These are phyloP conservation scores for Bugula neritina DNA, from an alignment of 2,888 invertebrate species.

Conservation along the genomic window DNA sequence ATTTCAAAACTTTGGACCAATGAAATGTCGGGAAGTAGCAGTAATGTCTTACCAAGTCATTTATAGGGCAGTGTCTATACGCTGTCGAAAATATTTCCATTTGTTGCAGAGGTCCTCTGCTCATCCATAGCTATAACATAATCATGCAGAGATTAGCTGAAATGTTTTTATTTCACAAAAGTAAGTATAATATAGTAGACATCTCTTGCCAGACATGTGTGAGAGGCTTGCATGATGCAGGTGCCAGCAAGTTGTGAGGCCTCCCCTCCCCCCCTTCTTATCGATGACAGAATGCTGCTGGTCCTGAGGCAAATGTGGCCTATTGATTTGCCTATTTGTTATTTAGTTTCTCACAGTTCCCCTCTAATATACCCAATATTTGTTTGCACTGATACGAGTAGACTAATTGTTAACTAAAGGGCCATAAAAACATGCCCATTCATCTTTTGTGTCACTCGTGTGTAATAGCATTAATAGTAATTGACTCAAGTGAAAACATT, in stretches of 20 bases:
- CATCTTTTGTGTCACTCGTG: constrained; percentile 12
- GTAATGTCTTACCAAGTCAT: not conserved
- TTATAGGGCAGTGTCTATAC: constrained; percentile 17
- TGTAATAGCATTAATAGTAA: constrained; percentile 2
- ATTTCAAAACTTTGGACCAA: too few species aligned
- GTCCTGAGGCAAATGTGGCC: too few species aligned
- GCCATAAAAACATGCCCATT: not conserved
- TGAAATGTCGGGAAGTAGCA: too few species aligned
- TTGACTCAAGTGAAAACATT: not conserved
- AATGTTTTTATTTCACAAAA: too few species aligned
- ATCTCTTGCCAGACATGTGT: too few species aligned
- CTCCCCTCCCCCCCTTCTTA: too few species aligned
- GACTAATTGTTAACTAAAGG: constrained; percentile 9
- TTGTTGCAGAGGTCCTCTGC: constrained; percentile 14
- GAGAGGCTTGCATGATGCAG: too few species aligned
- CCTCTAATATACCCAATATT: not conserved
- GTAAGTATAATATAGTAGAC: too few species aligned
- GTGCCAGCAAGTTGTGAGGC: too few species aligned
- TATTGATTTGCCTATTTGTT: not conserved
- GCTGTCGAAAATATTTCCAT: constrained; percentile 1
- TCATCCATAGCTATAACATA: constrained; percentile 16
- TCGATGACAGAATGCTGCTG: too few species aligned
- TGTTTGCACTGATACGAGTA: constrained; percentile 4
- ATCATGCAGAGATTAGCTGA: too few species aligned
- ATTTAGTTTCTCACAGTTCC: constrained; percentile 6